Evolutionary conservation across 2,888 invertebrate genomes (phyloP), one percentile per base, ranked within the genome.

Genomic region (Julus scandinavius): DNA sequence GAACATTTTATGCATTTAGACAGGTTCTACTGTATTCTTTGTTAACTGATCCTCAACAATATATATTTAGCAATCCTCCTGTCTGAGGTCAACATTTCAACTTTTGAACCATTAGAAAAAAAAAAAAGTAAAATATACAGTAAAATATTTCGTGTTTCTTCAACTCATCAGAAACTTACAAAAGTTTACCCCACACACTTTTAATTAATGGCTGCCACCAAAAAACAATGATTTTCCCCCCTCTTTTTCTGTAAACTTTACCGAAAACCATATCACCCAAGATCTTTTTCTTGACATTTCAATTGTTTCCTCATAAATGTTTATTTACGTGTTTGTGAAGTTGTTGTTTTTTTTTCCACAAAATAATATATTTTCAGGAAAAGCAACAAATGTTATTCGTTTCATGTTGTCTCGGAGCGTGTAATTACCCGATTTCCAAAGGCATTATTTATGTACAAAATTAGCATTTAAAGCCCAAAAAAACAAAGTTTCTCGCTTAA

Each of bases 221-320:
- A 72, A 72, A 72, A 72, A 20, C 72, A 72, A 72, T 63, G 63
- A 4, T 63, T 63, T 17, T 63, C n/a, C 4, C 20, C 20, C 63
- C 9, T 50, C 50, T 50, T 50, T 50, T 20, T 63, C 9, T 63
- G 63, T 63, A 72, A 72, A 72, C 72, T 72, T 72, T 72, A 72
- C 72, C 72, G 72, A 72, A 72, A 29, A 29, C 72, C 72, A 72
- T 72, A 72, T 72, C 72, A 50, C 72, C 11, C 72, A 29, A 72
- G 72, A 72, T 72, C 29, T 72, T 29, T 63, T 20, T 72, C 29
- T 72, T 72, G 72, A 72, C 72, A 72, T 72, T 72, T 72, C 72
- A 72, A 72, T 72, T 29, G 72, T 72, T 72, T 72, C 29, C 72
- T 72, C 72, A 72, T 72, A 29, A 72, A 72, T 72, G 72, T 29